Base-by-base conservation (phyloP, 2,113 vertebrate genomes). In the Phrynocephalus versicolor region DNA sequence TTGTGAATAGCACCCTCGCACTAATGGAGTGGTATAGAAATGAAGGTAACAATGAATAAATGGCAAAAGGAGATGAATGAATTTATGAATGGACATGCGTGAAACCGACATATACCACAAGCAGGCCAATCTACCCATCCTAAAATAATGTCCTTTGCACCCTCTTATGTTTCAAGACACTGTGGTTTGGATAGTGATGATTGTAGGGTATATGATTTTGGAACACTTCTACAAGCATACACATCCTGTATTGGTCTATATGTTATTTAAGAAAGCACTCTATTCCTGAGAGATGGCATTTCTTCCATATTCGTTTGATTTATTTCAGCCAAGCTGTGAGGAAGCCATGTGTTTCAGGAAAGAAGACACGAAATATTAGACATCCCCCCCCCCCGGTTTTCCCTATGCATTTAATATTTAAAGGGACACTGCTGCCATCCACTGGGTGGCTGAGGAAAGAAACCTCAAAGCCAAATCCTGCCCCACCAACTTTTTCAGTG, bases 381-480 rank as follows among this genome's bases (percentile, higher is more conserved):
- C 57, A 27, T 14, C 19, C 64, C 35, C 51, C 18, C 23, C n/a
- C 39, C 5, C 27, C 62, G 18, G 5, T 18, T 70, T 81, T 91
- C 7, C 65, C 35, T 23, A 5, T 3, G 87, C 89, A 87, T 64
- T 69, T 0, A 77, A 76, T 37, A 60, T 88, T 79, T 74, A 75
- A 41, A 81, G 74, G 90, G 89, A 84, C 92, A 93, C 89, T 87
- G 84, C 91, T 81, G 67, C 88, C 93, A 93, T 91, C 71, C 84
- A 92, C 90, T 0, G 94, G 62, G 14, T 91, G 89, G 79, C 64
- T 21, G 89, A 60, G 0, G 2, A 91, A 77, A 87, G 91, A 84
- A 93, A 72, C 37, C 30, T 89, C 79, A 67, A 57, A 37, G 67
- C 0, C 69, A 71, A 78, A 45, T 89, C 88, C 74, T 78, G 2